Evolutionary conservation across 2,888 invertebrate genomes (phyloP).

Genomic region (Tyria jacobaeae): DNA sequence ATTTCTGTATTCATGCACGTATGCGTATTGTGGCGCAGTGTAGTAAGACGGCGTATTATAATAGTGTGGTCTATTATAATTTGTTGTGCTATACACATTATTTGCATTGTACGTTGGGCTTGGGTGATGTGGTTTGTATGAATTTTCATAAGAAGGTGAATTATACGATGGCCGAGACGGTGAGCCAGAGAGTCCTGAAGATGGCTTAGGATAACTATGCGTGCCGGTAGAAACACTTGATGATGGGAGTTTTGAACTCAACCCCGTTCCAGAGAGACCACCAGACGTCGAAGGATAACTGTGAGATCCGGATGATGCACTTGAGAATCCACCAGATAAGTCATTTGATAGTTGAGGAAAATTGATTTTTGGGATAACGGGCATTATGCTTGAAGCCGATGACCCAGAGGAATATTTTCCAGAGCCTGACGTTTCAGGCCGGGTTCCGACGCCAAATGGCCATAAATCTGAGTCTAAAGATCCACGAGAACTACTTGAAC

Average conservation of each 20-base stretch:
- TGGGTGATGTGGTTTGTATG: conserved; percentile 20
- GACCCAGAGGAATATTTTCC: neutral
- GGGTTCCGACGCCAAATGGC: neutral
- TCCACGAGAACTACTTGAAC: conserved; percentile 9
- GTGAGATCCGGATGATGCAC: neutral
- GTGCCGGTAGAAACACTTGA: neutral
- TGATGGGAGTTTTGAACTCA: neutral
- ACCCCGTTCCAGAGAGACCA: neutral
- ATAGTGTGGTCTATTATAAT: conserved; percentile 14
- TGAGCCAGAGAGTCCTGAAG: conserved; percentile 40
- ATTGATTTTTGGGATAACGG: too few relatives aligned
- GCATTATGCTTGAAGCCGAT: too few relatives aligned
- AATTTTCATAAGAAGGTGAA: conserved; percentile 9
- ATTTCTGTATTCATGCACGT: conserved; percentile 73
- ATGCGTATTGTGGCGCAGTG: conserved; percentile 71
- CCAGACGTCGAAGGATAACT: neutral
- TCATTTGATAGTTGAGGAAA: too few relatives aligned
- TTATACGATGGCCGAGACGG: conserved; percentile 11
- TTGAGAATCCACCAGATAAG: neutral
- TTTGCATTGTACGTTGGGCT: conserved; percentile 41
- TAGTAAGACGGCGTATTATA: conserved; percentile 57
- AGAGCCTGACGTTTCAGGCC: neutral
- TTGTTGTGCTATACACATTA: conserved; percentile 26
- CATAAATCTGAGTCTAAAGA: neutral
- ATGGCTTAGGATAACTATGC: conserved; percentile 17